Base-by-base conservation (phyloP, 2,797 vertebrate species). In the Bradypus variegatus region DNA sequence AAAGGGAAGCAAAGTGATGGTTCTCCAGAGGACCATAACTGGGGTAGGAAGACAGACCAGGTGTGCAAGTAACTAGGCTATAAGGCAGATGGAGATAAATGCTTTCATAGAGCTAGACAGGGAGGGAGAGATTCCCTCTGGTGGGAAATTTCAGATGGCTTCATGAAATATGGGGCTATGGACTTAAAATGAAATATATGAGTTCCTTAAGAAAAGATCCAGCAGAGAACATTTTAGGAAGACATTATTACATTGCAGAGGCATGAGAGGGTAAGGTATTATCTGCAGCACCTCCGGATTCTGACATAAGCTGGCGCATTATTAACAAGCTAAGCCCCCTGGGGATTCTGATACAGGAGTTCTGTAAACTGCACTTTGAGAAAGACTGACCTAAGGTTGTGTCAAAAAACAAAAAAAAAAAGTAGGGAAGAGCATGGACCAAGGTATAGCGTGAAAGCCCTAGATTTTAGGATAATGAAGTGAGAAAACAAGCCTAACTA, bases 61-160 rank as follows among this genome's bases (percentile, higher is more conserved):
- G 14, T 91, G 11, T 89, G 41, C 55, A 84, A 83, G 27, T 38
- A 88, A 77, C n/a, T 38, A 67, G 25, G 41, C 67, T 48, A 73
- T 36, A 58, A 75, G 48, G 31, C 82, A 92, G 45, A 80, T 25
- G 21, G 65, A 91, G 36, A 91, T 14, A 69, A 76, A 78, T 58
- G 33, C 27, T 91, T 58, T 80, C 53, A 38, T 53, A 88, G 60
- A 85, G 31, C 27, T 83, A 84, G 55, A 53, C 10, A 85, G n/a
- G 55, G 19, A 84, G 18, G 67, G 15, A 38, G 15, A 60, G 11
- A 75, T 73, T 75, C 79, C 41, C 11, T 80, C 82, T 83, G 53
- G 2, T 90, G 80, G 41, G 45, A 94, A 80, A 84, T 90, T 82
- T 88, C 84, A 33, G 27, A 86, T 53, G 85, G 88, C 12, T 89